Evolutionary conservation across 2,888 invertebrate genomes (phyloP).

Genomic region (Perithous albicinctus): DNA sequence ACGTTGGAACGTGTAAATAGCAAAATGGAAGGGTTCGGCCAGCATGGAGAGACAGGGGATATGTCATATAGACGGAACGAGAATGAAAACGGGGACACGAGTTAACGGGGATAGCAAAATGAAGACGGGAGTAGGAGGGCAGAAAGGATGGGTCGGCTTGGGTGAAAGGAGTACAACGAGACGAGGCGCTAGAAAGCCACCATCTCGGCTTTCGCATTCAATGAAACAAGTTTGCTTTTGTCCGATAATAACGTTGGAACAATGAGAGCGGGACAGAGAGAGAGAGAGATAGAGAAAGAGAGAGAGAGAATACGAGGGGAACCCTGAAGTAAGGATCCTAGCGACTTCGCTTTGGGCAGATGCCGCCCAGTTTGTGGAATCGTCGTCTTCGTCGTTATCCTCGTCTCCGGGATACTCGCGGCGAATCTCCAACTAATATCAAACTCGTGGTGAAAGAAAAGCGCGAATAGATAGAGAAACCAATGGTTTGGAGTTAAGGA

Average conservation of each 20-base stretch:
- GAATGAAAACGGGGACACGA: conserved; percentile 12
- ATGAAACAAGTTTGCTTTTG: conserved; percentile 84
- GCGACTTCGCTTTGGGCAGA: conserved; percentile 58
- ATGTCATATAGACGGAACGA: conserved; percentile 9
- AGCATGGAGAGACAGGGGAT: not conserved
- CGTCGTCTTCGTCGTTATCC: conserved; percentile 52
- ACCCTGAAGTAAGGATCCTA: not conserved
- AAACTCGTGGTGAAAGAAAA: conserved; percentile 79
- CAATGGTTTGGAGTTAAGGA: conserved; percentile 40
- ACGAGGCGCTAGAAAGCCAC: conserved; percentile 32
- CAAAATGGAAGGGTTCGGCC: conserved; percentile 2
- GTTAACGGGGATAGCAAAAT: conserved; percentile 29
- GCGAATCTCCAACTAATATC: conserved; percentile 81
- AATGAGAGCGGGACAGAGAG: conserved; percentile 72
- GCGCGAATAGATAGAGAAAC: conserved; percentile 46
- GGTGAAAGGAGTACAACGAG: conserved; percentile 55
- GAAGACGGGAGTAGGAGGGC: conserved; percentile 27
- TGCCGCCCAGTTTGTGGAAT: conserved; percentile 42
- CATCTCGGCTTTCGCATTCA: conserved; percentile 72
- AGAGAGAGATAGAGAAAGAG: conserved; percentile 53
- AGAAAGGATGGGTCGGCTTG: too few relatives aligned
- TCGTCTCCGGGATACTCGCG: conserved; percentile 60
- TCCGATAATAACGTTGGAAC: conserved; percentile 81
- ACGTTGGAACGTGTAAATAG: conserved; percentile 36
- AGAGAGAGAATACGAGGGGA: too few relatives aligned